Percentiles rank a stretch among this genome's conserved stretches.
These are phyloP conservation scores for Bombus turneri DNA, from an alignment of 1,140 invertebrate species.

Conservation along the genomic window DNA sequence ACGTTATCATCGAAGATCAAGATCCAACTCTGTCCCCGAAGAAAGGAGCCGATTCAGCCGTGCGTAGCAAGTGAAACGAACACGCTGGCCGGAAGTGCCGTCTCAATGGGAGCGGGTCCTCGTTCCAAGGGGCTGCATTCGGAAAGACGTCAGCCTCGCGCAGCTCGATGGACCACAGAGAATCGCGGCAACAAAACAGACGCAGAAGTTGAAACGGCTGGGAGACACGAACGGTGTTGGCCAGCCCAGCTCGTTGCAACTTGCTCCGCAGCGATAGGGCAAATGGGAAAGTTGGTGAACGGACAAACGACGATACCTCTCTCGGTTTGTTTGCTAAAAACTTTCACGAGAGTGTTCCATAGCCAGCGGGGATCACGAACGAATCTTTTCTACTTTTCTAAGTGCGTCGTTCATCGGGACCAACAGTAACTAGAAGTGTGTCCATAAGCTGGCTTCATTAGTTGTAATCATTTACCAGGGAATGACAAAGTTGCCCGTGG, in stretches of 20 bases:
- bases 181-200: conserved; percentile 35
- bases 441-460: conserved; percentile 31
- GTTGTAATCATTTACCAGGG: conserved; percentile 20
- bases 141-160: conserved; percentile 25
- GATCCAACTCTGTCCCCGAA: not conserved
- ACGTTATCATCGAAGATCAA: conserved; percentile 53
- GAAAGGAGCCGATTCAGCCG: conserved; percentile 32
- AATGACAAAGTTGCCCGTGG: not conserved
- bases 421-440: conserved; percentile 29
- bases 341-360: conserved; percentile 38
- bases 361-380: not conserved
- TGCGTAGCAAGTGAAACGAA: conserved; percentile 54
- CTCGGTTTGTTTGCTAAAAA: not conserved
- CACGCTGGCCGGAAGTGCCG: conserved; percentile 48
- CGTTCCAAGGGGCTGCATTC: conserved; percentile 20
- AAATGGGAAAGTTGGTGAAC: conserved; percentile 17
- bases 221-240: not conserved
- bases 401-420: conserved; percentile 34
- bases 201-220: conserved; percentile 30
- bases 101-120: conserved; percentile 55
- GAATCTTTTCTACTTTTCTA: conserved; percentile 65
- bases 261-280: not conserved
- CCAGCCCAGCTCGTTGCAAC: conserved; percentile 2
- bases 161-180: conserved; percentile 49
- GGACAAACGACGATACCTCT: not conserved